Base-by-base conservation (phyloP, 2,888 invertebrate genomes). In the Lithophane semibrunnea region DNA sequence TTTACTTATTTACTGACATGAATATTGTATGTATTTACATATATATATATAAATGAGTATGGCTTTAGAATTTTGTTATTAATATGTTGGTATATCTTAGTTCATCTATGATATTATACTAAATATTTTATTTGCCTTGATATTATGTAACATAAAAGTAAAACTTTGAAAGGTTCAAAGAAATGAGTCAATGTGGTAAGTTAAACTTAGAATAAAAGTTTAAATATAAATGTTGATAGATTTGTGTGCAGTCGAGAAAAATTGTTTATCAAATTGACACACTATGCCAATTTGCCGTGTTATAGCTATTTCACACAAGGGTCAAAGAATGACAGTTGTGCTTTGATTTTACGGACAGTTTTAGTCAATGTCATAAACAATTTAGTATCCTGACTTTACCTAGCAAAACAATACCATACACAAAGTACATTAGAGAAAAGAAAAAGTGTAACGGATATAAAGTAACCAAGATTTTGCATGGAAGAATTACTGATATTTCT, bases 1-100 rank as follows among this genome's bases (percentile, higher is more conserved):
- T 56, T 77, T 68, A 65, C 24, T 61, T 74, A 82, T 77, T 69
- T 82, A 66, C 37, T 61, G 37, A 47, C 56, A 65, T 72, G 54
- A 64, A 60, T 75, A 47, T 74, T 29, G 5, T 47, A 54, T 61
- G 7, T n/a, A 49, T 79, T 54, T 70, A 52, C 9, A 8, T 77
- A 61, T 58, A n/a, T 18, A 13, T 13, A 13, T 37, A 47, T 37
- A 21, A 56, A 13, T 13, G 37, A 13, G 8, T 66, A 37, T 42
- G 13, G 9, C 37, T n/a, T 24, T 52, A 21, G 24, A 73, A 74
- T 73, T 4, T 49, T 69, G 8, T 24, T 21, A 69, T 72, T 37
- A 21, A 18, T 52, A 52, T 52, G 21, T 52, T 8, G 2, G 24
- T 49, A 42, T 49, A 37, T 13, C 16, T 42, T 42, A 60, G 24